These are phyloP conservation scores for Halisarca cf. caerulea DNA, from an alignment of 37 sponge, comb jelly and placozoan genomes.

Conservation along the genomic window DNA sequence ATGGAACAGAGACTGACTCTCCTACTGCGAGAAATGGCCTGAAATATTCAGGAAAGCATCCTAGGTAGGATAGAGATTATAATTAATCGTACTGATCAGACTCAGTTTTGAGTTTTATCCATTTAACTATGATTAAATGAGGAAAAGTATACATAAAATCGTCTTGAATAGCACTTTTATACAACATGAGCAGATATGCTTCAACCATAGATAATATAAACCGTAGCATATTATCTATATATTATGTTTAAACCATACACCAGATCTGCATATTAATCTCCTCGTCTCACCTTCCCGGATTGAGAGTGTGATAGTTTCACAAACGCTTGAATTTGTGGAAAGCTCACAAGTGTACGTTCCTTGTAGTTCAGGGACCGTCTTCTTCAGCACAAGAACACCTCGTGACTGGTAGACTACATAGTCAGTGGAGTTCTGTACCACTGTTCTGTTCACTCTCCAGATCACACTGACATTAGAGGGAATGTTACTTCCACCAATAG, in stretches of 20 bases:
- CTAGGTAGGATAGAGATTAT: not conserved
- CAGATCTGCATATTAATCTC: not conserved
- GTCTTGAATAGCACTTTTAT: too few species aligned
- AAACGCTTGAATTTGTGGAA: not conserved
- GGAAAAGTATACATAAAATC: too few species aligned
- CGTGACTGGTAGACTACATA: too few species aligned
- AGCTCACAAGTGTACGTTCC: slow-evolving; percentile 9
- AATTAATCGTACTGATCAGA: too few species aligned
- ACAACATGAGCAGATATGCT: too few species aligned
- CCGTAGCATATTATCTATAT: too few species aligned
- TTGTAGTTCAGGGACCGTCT: not conserved
- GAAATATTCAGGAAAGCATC: not conserved
- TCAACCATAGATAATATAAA: too few species aligned
- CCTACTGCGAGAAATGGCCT: not conserved
- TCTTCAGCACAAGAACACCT: not conserved
- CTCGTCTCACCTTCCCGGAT: not conserved
- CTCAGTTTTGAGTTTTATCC: too few species aligned
- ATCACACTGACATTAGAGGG: not conserved
- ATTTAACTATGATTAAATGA: too few species aligned
- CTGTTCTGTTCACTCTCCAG: not conserved
- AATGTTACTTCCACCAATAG: not conserved
- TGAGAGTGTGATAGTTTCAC: not conserved
- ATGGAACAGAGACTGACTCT: not conserved
- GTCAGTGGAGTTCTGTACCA: not conserved
- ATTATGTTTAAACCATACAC: not conserved